Percentiles rank a stretch among this genome's conserved stretches.
Conservation (phyloP, 2,113 vertebrate species). For the Centropristis striata region DNA sequence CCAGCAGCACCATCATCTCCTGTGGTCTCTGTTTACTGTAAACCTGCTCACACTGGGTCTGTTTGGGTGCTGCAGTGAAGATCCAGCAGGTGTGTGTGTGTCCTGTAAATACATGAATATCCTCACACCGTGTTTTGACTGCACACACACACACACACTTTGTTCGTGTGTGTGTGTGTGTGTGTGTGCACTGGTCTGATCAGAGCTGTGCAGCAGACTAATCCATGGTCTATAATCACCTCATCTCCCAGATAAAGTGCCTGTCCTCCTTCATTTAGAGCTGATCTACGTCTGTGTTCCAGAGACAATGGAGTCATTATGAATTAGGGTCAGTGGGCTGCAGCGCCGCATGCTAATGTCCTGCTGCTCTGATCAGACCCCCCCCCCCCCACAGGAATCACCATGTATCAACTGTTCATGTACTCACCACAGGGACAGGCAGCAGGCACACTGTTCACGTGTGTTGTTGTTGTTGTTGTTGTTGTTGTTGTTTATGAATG, state of each 20-base stretch:
- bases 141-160: neutral
- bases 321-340: slow-evolving; percentile 77
- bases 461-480: too few relatives aligned
- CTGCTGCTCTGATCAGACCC: too few relatives aligned
- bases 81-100: neutral
- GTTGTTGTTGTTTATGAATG: slow-evolving; percentile 40
- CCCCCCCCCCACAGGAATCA: too few relatives aligned
- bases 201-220: slow-evolving; percentile 75
- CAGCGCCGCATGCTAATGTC: slow-evolving; percentile 60
- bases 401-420: too few relatives aligned
- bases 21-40: slow-evolving; percentile 51
- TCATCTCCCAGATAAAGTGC: slow-evolving; percentile 74
- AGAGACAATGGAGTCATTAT: slow-evolving; percentile 81
- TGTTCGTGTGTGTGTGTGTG: slow-evolving; percentile 22
- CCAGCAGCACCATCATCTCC: neutral
- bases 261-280: slow-evolving; percentile 80
- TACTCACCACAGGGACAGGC: too few relatives aligned
- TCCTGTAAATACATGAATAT: slow-evolving; percentile 20
- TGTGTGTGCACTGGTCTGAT: slow-evolving; percentile 30
- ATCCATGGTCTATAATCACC: slow-evolving; percentile 77
- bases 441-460: too few relatives aligned
- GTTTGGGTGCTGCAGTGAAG: slow-evolving; percentile 34
- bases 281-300: slow-evolving; percentile 71
- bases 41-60: slow-evolving; percentile 43
- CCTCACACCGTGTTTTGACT: neutral